These are phyloP conservation scores for Amyelois transitella DNA, from an alignment of 1,140 invertebrate genomes.

Conservation along the genomic window DNA sequence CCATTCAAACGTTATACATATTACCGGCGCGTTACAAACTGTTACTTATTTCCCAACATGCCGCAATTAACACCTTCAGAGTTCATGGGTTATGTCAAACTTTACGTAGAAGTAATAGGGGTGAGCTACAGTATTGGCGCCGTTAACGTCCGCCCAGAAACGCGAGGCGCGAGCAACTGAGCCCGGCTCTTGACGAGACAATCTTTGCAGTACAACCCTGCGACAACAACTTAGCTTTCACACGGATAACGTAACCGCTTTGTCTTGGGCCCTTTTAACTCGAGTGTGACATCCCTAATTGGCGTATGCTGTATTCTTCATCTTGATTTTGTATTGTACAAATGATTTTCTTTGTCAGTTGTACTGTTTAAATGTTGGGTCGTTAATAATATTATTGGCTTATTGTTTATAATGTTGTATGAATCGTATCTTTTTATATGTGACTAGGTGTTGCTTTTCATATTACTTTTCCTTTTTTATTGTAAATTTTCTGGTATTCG, in stretches of 20 bases:
- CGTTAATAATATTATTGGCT: neutral
- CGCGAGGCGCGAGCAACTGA: constrained; percentile 61
- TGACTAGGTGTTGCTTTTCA: too few relatives aligned
- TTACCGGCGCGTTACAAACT: neutral
- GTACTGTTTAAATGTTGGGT: neutral
- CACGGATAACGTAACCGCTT: constrained; percentile 54
- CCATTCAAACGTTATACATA: neutral
- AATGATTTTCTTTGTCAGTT: neutral
- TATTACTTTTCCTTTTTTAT: too few relatives aligned
- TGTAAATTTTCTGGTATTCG: too few relatives aligned
- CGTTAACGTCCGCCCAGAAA: constrained; percentile 41
- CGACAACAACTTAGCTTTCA: constrained; percentile 66
- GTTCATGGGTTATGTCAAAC: neutral
- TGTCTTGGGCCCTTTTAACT: constrained; percentile 43
- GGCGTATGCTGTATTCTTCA: neutral
- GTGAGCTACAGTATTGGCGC: constrained; percentile 21
- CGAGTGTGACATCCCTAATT: constrained; percentile 20
- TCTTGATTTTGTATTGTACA: constrained; percentile 4
- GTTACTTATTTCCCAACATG: neutral
- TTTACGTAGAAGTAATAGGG: constrained; percentile 13
- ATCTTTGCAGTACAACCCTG: constrained; percentile 60
- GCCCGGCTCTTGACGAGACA: constrained; percentile 60
- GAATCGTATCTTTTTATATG: too few relatives aligned
- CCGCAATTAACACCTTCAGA: neutral
- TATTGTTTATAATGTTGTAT: too few relatives aligned